Conservation (phyloP, 2,797 vertebrate genomes). For the Gobio occitaniae region DNA sequence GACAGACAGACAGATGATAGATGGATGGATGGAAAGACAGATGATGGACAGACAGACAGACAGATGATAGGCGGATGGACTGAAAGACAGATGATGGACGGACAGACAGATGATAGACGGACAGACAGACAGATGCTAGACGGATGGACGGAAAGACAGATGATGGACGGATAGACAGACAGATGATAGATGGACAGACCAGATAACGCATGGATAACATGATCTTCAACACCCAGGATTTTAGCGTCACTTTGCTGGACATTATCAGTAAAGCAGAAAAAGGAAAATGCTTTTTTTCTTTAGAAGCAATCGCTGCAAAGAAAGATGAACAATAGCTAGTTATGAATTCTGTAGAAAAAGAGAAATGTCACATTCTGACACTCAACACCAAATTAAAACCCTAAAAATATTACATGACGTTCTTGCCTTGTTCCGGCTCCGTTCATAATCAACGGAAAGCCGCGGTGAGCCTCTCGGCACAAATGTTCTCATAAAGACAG, state of each 20-base stretch:
- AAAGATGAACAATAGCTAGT: conserved; percentile 58
- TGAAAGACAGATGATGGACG: too few relatives aligned
- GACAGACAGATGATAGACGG: too few relatives aligned
- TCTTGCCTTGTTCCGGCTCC: conserved; percentile 33
- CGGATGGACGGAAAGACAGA: too few relatives aligned
- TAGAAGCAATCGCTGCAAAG: conserved; percentile 3
- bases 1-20: too few relatives aligned
- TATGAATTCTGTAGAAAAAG: conserved; percentile 59
- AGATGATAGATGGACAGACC: too few relatives aligned
- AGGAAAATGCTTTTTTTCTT: not conserved
- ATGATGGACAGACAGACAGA: too few relatives aligned
- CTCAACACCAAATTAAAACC: conserved; percentile 31
- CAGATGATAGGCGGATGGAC: too few relatives aligned
- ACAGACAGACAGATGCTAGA: too few relatives aligned
- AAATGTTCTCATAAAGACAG: conserved; percentile 63
- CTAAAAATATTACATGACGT: conserved; percentile 42
- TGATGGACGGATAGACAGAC: too few relatives aligned
- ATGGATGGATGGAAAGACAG: too few relatives aligned
- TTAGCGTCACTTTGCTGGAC: not conserved
- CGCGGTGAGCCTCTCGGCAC: conserved; percentile 42
- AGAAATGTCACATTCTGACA: conserved; percentile 59
- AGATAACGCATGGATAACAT: too few relatives aligned
- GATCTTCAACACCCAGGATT: too few relatives aligned
- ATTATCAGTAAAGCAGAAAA: not conserved
- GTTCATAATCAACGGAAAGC: conserved; percentile 65